Evolutionary conservation across 2,113 vertebrate genomes (phyloP), one percentile per base, ranked within the genome.

Genomic region (Conger conger): DNA sequence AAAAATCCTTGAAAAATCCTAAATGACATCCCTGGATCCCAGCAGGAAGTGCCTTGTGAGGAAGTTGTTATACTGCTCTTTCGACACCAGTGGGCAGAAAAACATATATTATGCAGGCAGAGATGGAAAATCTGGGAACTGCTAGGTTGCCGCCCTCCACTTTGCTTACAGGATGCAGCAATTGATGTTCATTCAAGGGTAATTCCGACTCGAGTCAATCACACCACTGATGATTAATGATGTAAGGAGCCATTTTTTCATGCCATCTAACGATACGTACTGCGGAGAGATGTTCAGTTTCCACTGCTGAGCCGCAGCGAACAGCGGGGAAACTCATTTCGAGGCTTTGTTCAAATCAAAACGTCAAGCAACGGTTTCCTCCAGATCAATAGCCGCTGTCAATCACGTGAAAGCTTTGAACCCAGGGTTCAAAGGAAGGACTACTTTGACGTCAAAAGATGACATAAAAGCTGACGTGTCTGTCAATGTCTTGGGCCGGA

Each of bases 301-400:
- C n/a, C n/a, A 33, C n/a, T 2, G 27, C 68, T 73, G 68, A n/a
- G 68, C 68, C 27, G 27, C 68, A n/a, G 68, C 1, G 68, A 73
- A 73, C 68, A 73, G 68, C n/a, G n/a, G 68, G 68, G 68, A 73
- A 73, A 73, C 68, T 73, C n/a, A 33, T 73, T 73, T 73, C 33
- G 68, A 33, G 68, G 68, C 68, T 73, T 73, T 73, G 68, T 73
- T 73, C 68, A 33, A 73, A 73, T 73, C 68, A 73, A 73, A 73
- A 73, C 68, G 68, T 73, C 68, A 73, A 73, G n/a, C 68, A 73
- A 13, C 68, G 68, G 20, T 73, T 73, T 73, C 68, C 68, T 33
- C 68, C 68, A 73, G 27, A 73, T 73, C 68, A 73, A 73, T 73
- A 73, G n/a, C 68, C 68, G 33, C n/a, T 9, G 27, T 68, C 60